A percentile compares a stretch with the other conserved stretches of the same genome.
Conservation (phyloP, 1,140 invertebrate species). For the Hypothenemus hampei region DNA sequence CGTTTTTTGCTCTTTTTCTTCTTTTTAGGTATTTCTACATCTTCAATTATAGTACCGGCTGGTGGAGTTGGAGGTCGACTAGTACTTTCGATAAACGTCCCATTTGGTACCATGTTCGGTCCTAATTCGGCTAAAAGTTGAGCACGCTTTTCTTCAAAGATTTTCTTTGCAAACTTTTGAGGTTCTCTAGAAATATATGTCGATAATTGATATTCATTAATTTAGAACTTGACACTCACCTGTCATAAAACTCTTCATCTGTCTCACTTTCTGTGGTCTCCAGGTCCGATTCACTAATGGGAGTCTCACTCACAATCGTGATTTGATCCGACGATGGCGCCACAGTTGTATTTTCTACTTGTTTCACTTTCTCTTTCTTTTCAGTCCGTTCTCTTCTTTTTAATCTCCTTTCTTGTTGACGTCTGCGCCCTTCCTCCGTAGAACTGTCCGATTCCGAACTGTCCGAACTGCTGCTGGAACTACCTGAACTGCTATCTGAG, state of each 20-base stretch:
- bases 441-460: constrained; percentile 66
- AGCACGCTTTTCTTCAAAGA: constrained; percentile 67
- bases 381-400: constrained; percentile 48
- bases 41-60: constrained; percentile 40
- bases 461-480: constrained; percentile 59
- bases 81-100: constrained; percentile 44
- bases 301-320: constrained; percentile 44
- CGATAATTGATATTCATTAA: no score
- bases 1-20: constrained; percentile 56
- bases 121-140: constrained; percentile 58
- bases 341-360: constrained; percentile 31
- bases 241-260: constrained; percentile 80
- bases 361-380: constrained; percentile 1
- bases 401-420: constrained; percentile 43
- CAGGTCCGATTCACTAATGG: constrained; percentile 70
- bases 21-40: constrained; percentile 42
- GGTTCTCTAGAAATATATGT: constrained; percentile 64
- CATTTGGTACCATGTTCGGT: constrained; percentile 39
- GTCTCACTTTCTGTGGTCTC: constrained; percentile 78
- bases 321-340: constrained; percentile 46
- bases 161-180: constrained; percentile 62
- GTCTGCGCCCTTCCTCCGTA: constrained; percentile 48
- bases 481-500: constrained; percentile 54
- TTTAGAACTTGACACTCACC: constrained; percentile 2
- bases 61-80: constrained; percentile 55